Evolutionary conservation across 2,797 vertebrate species (phyloP).

Genomic region (Tympanoctomys barrerae): DNA sequence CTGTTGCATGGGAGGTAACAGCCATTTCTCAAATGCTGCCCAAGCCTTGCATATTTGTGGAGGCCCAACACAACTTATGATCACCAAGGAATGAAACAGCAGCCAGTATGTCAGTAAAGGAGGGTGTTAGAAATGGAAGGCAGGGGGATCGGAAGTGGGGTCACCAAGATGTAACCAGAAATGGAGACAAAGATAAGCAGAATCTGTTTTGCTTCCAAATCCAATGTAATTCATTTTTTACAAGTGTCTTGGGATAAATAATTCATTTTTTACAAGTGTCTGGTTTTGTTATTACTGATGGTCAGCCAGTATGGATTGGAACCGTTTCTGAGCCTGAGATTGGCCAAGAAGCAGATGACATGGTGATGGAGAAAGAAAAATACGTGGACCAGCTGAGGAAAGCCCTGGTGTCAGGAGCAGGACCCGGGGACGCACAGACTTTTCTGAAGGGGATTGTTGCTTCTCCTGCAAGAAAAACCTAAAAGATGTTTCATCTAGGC

Average conservation of each 20-base stretch:
- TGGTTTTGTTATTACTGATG: slow-evolving; percentile 92
- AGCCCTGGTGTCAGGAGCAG: slow-evolving; percentile 87
- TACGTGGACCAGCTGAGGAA: slow-evolving; percentile 92
- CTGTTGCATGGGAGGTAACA: neutral
- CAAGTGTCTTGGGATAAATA: slow-evolving; percentile 83
- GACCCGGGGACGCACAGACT: slow-evolving; percentile 85
- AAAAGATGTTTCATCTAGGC: slow-evolving; percentile 89
- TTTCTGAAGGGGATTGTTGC: slow-evolving; percentile 86
- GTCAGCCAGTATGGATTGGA: slow-evolving; percentile 92
- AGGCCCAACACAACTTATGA: neutral
- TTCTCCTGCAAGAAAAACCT: slow-evolving; percentile 92
- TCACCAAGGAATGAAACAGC: neutral
- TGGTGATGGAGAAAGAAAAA: slow-evolving; percentile 91
- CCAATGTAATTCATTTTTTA: slow-evolving; percentile 89
- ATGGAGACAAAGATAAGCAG: slow-evolving; percentile 92
- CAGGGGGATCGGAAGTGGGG: too few species aligned
- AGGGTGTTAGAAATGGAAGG: neutral
- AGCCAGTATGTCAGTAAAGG: neutral
- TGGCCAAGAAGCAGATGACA: slow-evolving; percentile 90
- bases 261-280: slow-evolving; percentile 87
- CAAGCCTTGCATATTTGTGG: neutral
- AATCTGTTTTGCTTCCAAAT: slow-evolving; percentile 90
- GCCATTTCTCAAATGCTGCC: neutral
- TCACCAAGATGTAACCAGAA: slow-evolving; percentile 74
- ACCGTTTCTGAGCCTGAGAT: slow-evolving; percentile 93